Percentiles rank a stretch among this genome's conserved stretches.
These are phyloP conservation scores for Nothoprocta perdicaria DNA, from an alignment of 2,113 vertebrate genomes.

Conservation along the genomic window DNA sequence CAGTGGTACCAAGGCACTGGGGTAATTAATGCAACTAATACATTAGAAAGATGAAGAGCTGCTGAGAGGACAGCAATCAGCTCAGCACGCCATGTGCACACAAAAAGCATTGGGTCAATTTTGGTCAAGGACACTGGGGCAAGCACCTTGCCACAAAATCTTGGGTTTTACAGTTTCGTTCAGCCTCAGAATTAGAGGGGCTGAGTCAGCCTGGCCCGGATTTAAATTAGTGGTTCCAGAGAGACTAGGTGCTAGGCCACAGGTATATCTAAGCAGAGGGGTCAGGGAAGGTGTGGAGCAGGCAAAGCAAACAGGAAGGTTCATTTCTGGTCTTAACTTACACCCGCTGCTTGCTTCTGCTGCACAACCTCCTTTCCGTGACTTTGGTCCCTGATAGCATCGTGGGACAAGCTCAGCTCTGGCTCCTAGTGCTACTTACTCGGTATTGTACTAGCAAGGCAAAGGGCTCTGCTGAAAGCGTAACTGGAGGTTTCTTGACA, in stretches of 20 bases:
- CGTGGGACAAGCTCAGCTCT: not conserved
- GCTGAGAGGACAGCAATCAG: not conserved
- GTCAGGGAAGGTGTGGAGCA: conserved; percentile 40
- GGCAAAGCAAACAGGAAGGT: conserved; percentile 42
- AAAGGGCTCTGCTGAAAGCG: not conserved
- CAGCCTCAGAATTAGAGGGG: conserved; percentile 22
- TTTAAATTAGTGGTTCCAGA: conserved; percentile 28
- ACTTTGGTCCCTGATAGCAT: not conserved
- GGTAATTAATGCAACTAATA: conserved; percentile 9
- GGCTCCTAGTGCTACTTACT: not conserved
- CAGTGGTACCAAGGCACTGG: not conserved
- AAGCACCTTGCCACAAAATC: not conserved
- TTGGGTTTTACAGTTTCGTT: conserved; percentile 1
- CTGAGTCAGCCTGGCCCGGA: conserved; percentile 31
- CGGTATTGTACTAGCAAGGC: not conserved
- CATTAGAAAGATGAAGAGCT: not conserved
- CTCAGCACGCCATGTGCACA: not conserved
- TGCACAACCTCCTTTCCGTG: conserved; percentile 22
- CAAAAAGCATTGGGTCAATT: not conserved
- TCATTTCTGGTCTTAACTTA: conserved; percentile 11
- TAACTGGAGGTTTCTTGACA: not conserved
- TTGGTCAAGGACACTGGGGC: not conserved
- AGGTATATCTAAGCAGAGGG: not conserved
- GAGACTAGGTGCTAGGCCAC: not conserved
- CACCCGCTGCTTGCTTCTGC: not conserved